phyloP scores from a whole-genome alignment of 23 tunicate genomes.

The Halocynthia roretzi region DNA sequence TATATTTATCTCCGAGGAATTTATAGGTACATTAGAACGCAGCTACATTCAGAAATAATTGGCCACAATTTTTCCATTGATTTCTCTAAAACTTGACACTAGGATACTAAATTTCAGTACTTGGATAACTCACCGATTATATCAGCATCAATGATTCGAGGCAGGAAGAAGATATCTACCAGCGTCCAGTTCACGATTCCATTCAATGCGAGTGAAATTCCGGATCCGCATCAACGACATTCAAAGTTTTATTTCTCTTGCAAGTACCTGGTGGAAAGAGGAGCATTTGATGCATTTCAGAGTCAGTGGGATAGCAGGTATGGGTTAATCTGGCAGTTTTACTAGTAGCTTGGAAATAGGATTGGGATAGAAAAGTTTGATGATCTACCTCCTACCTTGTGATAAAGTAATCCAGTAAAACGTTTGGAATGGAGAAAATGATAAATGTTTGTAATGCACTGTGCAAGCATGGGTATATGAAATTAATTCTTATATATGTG shows the following conservation, averaged over 20 bases:
- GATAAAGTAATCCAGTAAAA: too few species aligned
- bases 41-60: too few species aligned
- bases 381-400: background rate
- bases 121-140: slow-evolving; percentile 45
- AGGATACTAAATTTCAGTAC: slow-evolving; percentile 20
- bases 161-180: slow-evolving; percentile 13
- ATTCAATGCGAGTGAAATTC: slow-evolving; percentile 23
- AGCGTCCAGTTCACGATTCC: slow-evolving; percentile 34
- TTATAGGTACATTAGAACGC: too few species aligned
- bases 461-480: too few species aligned
- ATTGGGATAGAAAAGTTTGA: too few species aligned
- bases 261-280: slow-evolving; percentile 23
- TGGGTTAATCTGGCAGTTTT: background rate
- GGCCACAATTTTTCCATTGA: too few species aligned
- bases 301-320: background rate
- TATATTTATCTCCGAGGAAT: too few species aligned
- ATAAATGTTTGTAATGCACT: too few species aligned
- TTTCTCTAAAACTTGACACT: too few species aligned
- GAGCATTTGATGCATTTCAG: slow-evolving; percentile 19
- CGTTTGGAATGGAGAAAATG: too few species aligned
- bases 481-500: too few species aligned
- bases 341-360: too few species aligned
- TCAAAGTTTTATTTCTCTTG: slow-evolving; percentile 57
- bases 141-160: slow-evolving; percentile 46
- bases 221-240: slow-evolving; percentile 18